phyloP scores from a whole-genome alignment of 1,140 invertebrate genomes.

The Polypedilum pembai region DNA sequence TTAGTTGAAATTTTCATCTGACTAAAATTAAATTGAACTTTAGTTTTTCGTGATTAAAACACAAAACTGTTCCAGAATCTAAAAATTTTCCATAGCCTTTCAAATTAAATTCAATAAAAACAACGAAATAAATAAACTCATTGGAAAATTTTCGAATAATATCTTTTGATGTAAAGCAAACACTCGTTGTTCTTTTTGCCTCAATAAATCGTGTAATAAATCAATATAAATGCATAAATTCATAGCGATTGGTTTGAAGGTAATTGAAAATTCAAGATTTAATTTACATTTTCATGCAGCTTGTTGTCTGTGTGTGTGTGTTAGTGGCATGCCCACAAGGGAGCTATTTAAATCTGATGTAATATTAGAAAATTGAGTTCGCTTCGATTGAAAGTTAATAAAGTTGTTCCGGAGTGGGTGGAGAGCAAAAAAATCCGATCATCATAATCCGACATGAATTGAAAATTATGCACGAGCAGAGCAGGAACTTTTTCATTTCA shows the following conservation, averaged over 20 bases:
- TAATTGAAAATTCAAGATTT: conserved; percentile 14
- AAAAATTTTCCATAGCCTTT: too few species aligned
- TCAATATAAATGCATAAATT: too few species aligned
- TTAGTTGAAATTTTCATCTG: too few species aligned
- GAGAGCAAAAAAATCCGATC: neutral
- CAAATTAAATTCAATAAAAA: too few species aligned
- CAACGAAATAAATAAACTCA: too few species aligned
- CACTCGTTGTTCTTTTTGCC: too few species aligned
- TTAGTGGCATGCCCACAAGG: neutral
- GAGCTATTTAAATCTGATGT: neutral
- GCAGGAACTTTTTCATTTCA: neutral
- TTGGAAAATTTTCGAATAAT: too few species aligned
- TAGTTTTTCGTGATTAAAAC: too few species aligned
- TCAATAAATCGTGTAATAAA: too few species aligned
- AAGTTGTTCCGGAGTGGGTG: neutral
- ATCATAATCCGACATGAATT: conserved; percentile 5
- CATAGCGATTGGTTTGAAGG: neutral
- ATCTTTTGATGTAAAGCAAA: too few species aligned
- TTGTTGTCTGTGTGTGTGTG: neutral
- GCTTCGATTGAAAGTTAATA: neutral
- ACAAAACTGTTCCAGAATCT: too few species aligned
- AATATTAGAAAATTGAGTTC: neutral
- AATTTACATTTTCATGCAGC: conserved; percentile 2
- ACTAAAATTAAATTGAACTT: too few species aligned
- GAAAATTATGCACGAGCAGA: neutral